Evolutionary conservation across 1,140 invertebrate species (phyloP).

Genomic region (Anthonomus grandis): DNA sequence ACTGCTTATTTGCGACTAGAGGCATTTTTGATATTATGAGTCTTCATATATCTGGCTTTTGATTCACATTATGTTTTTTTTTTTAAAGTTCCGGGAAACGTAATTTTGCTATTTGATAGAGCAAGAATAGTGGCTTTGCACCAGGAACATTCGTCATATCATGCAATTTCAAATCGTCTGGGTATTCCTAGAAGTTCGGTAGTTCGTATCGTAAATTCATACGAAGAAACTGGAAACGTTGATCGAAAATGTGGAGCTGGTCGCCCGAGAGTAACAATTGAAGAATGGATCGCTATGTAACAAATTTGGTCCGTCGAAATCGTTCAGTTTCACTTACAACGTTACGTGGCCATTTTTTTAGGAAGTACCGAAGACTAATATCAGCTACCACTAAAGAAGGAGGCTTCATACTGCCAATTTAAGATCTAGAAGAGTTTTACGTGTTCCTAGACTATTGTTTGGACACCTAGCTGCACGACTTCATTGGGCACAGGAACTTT

Average conservation of each 20-base stretch:
- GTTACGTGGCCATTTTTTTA: slow-evolving; percentile 9
- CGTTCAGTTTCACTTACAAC: slow-evolving; percentile 1
- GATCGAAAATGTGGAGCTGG: too few species aligned
- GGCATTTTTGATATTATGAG: too few species aligned
- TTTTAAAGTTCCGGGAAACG: background rate
- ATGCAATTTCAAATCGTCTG: background rate
- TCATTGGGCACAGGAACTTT: slow-evolving; percentile 2
- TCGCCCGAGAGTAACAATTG: slow-evolving; percentile 1
- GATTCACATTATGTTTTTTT: background rate
- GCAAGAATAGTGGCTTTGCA: slow-evolving; percentile 4
- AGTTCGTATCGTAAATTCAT: too few species aligned
- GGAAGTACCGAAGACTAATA: background rate
- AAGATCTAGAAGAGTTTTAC: slow-evolving; percentile 2
- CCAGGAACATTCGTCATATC: background rate
- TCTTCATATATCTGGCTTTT: background rate
- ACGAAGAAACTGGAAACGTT: too few species aligned
- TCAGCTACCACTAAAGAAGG: slow-evolving; percentile 11
- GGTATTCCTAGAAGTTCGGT: background rate
- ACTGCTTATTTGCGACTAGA: too few species aligned
- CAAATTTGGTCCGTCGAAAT: slow-evolving; percentile 2
- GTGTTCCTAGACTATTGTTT: slow-evolving; percentile 5
- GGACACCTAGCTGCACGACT: slow-evolving; percentile 8
- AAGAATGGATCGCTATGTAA: slow-evolving; percentile 11
- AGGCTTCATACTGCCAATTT: slow-evolving; percentile 1
- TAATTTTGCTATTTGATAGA: slow-evolving; percentile 4